Conservation (phyloP, 2,888 invertebrate genomes). For the Octonoba sinensis region DNA sequence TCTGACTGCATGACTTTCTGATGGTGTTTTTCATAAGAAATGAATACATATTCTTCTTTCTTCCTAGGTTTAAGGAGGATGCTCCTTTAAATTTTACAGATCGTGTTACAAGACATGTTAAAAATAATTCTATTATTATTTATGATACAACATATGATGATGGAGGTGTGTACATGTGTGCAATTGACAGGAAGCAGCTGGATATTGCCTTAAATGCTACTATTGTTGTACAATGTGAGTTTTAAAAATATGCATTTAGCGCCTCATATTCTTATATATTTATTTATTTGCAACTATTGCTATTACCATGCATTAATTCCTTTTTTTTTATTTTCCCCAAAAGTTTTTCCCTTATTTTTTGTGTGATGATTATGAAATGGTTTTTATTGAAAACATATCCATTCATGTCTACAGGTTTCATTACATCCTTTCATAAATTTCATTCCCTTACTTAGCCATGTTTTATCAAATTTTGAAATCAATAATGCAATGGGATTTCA, state of each 20-base stretch:
- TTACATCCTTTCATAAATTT: no score
- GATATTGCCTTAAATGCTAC: constrained; percentile 56
- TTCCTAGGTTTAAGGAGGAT: constrained; percentile 55
- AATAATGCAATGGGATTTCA: no score
- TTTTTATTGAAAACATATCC: no score
- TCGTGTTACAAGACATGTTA: constrained; percentile 37
- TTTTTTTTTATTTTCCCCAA: not conserved
- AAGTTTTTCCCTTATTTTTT: not conserved
- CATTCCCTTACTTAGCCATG: no score
- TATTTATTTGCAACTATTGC: no score
- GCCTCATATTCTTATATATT: no score
- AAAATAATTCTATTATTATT: constrained; percentile 57
- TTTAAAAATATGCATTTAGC: not conserved
- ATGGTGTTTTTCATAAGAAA: no score
- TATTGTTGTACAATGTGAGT: constrained; percentile 64
- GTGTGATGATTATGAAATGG: not conserved
- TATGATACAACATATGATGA: constrained; percentile 49
- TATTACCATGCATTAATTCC: no score
- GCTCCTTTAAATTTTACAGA: constrained; percentile 19
- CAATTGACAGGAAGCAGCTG: constrained; percentile 38
- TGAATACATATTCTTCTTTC: not conserved
- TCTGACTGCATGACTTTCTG: no score
- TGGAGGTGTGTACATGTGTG: constrained; percentile 63
- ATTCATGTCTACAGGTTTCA: no score
- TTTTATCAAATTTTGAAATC: no score